These are phyloP conservation scores for Solenodon paradoxus DNA, from an alignment of 2,113 vertebrate species.

Conservation along the genomic window DNA sequence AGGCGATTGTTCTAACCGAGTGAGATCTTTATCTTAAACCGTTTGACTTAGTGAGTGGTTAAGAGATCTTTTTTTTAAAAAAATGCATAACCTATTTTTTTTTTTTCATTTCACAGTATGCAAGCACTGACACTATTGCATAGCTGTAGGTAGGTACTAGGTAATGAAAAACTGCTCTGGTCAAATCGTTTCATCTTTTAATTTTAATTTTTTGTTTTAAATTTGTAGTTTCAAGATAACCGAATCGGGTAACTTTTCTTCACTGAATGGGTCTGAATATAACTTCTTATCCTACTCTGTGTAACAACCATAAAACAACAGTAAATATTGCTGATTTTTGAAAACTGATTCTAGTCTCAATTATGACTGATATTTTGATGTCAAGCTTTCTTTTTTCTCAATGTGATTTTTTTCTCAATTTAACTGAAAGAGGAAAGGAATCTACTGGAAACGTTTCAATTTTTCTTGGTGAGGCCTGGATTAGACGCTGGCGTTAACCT, in stretches of 20 bases:
- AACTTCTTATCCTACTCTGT: not conserved
- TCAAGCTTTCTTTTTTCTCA: not conserved
- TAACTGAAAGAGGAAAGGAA: not conserved
- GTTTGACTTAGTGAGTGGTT: no score
- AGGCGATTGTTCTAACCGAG: no score
- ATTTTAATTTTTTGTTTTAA: not conserved
- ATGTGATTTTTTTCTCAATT: no score
- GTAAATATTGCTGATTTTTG: not conserved
- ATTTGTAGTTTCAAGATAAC: not conserved
- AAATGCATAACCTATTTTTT: no score
- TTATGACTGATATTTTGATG: not conserved
- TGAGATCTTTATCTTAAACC: no score
- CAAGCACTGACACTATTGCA: not conserved
- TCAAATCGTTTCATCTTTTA: not conserved
- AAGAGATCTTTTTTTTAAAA: no score
- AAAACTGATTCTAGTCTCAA: not conserved
- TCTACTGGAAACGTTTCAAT: not conserved
- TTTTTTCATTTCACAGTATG: not conserved
- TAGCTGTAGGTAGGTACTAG: no score
- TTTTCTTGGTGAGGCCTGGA: no score
- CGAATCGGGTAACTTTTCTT: not conserved
- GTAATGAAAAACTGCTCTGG: not conserved
- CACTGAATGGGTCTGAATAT: not conserved
- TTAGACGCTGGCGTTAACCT: not conserved
- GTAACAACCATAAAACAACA: not conserved